These are phyloP conservation scores for Cyprinodon variegatus DNA, from an alignment of 2,113 vertebrate species.

Conservation along the genomic window DNA sequence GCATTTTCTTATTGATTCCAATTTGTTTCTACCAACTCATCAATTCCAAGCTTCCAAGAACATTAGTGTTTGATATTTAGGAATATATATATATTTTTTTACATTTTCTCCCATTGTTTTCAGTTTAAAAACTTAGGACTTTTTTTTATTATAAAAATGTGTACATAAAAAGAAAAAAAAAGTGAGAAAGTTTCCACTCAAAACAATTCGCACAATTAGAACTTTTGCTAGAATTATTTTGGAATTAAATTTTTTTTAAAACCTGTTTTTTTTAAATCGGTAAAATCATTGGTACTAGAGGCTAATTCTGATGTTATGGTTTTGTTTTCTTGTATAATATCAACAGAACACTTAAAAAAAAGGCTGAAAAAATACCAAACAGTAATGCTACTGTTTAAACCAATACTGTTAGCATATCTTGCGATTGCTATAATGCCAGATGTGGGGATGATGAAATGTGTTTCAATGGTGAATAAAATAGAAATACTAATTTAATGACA, in stretches of 20 bases:
- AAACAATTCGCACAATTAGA: constrained; percentile 23
- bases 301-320: constrained; percentile 28
- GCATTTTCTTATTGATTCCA: not conserved
- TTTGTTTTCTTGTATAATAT: constrained; percentile 18
- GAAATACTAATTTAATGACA: not conserved
- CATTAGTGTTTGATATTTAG: not conserved
- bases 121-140: not conserved
- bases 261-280: not conserved
- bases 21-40: not conserved
- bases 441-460: not conserved
- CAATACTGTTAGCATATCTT: not conserved
- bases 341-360: not conserved
- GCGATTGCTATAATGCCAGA: not conserved
- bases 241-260: constrained; percentile 53
- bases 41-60: not conserved
- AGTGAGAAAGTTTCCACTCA: not conserved
- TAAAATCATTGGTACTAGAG: constrained; percentile 31
- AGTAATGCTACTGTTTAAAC: not conserved
- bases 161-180: not conserved
- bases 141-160: not conserved
- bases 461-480: not conserved
- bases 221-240: constrained; percentile 22
- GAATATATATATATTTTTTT: not conserved
- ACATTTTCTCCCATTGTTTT: not conserved
- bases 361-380: not conserved